phyloP scores from a whole-genome alignment of 2,113 vertebrate genomes.

The Hiodon tergisus region DNA sequence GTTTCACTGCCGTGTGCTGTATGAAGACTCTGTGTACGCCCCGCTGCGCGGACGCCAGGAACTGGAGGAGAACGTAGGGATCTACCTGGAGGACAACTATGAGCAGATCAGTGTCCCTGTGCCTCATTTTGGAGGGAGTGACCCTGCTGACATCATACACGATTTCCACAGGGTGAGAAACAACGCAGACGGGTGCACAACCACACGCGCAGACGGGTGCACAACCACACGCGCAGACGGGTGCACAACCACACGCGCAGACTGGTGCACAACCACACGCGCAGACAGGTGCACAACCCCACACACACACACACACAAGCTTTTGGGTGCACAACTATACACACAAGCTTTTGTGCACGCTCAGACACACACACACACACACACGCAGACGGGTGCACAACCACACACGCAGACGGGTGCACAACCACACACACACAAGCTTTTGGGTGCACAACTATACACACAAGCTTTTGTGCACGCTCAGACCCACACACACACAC shows the following conservation, averaged over 20 bases:
- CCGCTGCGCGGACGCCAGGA: conserved; percentile 71
- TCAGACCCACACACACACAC: no score
- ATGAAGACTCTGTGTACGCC: conserved; percentile 75
- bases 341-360: no score
- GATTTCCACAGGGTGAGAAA: conserved; percentile 83
- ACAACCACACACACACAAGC: no score
- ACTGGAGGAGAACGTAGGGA: conserved; percentile 84
- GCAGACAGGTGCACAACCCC: no score
- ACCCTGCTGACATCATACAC: conserved; percentile 88
- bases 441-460: no score
- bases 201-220: not conserved
- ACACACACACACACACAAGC: no score
- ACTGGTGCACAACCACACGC: no score
- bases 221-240: not conserved
- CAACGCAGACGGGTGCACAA: not conserved
- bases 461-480: no score
- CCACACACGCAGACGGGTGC: no score
- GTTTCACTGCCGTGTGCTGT: conserved; percentile 82
- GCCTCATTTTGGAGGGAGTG: conserved; percentile 80
- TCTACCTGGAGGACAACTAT: conserved; percentile 82
- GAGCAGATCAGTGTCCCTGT: conserved; percentile 85
- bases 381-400: no score
- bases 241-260: not conserved
- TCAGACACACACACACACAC: no score
- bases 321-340: not conserved